Evolutionary conservation across 1,140 invertebrate genomes (phyloP).

Genomic region (Lordiphosa stackelbergi): DNA sequence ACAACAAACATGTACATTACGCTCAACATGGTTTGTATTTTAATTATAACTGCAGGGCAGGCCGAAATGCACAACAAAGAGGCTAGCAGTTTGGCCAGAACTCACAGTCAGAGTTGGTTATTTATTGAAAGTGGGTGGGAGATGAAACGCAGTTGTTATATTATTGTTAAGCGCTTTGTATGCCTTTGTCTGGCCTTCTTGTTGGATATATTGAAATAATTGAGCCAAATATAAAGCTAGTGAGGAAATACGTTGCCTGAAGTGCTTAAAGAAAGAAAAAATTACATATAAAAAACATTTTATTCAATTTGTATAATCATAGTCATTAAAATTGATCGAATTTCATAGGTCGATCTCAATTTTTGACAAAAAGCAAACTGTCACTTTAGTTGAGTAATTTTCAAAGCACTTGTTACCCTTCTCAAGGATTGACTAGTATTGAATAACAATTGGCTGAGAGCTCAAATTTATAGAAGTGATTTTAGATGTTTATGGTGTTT

Average conservation of each 20-base stretch:
- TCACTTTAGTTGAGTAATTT: no score
- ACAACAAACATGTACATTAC: conserved; percentile 25
- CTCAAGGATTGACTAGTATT: no score
- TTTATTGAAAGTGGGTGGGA: conserved; percentile 24
- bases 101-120: conserved; percentile 7
- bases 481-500: no score
- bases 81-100: neutral
- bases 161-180: conserved; percentile 16
- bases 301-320: no score
- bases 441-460: no score
- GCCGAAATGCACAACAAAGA: conserved; percentile 12
- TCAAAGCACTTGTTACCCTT: no score
- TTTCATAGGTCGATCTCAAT: no score
- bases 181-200: conserved; percentile 20
- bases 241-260: conserved; percentile 1
- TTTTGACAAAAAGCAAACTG: no score
- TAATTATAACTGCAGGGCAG: conserved; percentile 54
- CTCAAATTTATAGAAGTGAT: no score
- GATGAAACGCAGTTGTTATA: conserved; percentile 3
- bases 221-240: conserved; percentile 13
- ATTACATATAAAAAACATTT: no score
- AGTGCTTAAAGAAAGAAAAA: no score
- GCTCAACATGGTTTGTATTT: conserved; percentile 36
- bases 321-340: no score
- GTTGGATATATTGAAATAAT: conserved; percentile 1